Evolutionary conservation across 2,113 vertebrate species (phyloP).

Genomic region (Erythrolamprus reginae): DNA sequence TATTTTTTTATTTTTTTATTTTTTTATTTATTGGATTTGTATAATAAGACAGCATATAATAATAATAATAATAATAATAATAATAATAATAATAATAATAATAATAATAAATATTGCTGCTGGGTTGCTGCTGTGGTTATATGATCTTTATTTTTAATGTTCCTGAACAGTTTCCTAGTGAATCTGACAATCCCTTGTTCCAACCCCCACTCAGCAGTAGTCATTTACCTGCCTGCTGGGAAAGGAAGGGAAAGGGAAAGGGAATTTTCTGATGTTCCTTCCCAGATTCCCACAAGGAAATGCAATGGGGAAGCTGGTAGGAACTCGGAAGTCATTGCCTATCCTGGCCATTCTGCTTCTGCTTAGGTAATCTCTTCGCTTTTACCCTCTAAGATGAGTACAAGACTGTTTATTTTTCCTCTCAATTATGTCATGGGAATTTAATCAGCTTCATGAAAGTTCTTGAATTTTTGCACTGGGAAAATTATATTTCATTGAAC

Average conservation of each 20-base stretch:
- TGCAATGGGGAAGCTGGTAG: too few relatives aligned
- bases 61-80: too few relatives aligned
- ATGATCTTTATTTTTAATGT: not conserved
- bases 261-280: not conserved
- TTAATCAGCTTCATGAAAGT: not conserved
- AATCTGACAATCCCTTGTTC: not conserved
- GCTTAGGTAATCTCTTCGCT: not conserved
- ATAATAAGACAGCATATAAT: too few relatives aligned
- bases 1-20: too few relatives aligned
- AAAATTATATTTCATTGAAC: conserved; percentile 27
- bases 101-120: too few relatives aligned
- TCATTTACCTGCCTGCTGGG: not conserved
- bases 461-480: conserved; percentile 19
- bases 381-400: rapidly evolving
- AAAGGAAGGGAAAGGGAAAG: not conserved
- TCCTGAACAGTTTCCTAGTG: not conserved
- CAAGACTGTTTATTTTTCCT: not conserved
- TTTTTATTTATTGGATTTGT: too few relatives aligned
- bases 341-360: not conserved
- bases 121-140: too few relatives aligned
- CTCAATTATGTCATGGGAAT: not conserved
- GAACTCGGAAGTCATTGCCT: not conserved
- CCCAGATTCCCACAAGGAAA: not conserved
- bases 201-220: not conserved
- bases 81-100: too few relatives aligned